These are phyloP conservation scores for Lerema accius DNA, from an alignment of 1,140 invertebrate genomes.

Conservation along the genomic window DNA sequence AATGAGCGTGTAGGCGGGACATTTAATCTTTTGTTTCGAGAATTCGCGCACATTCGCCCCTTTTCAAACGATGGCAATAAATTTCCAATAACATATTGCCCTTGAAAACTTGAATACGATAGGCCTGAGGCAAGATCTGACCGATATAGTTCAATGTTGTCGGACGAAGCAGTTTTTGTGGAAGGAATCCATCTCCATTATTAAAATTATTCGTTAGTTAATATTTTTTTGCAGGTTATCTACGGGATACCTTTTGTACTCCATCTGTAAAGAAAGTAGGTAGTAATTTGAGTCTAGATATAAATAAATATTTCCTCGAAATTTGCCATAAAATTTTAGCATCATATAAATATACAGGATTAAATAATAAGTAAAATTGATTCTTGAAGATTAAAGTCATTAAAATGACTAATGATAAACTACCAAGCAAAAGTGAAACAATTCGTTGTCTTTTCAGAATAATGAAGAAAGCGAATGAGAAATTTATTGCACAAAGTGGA, in stretches of 20 bases:
- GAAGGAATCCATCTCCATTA: no score
- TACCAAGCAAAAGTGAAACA: no score
- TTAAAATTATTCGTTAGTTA: background rate
- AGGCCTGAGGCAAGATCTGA: conserved; percentile 1
- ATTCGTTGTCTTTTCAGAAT: background rate
- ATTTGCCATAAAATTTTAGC: no score
- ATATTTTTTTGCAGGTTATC: background rate
- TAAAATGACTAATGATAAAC: no score
- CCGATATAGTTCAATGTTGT: background rate
- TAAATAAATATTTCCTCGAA: background rate
- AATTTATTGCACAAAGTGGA: conserved; percentile 38
- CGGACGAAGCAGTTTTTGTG: background rate
- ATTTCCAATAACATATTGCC: conserved; percentile 26
- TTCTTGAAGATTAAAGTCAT: no score
- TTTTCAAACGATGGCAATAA: conserved; percentile 24
- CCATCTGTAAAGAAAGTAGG: no score
- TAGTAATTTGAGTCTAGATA: no score
- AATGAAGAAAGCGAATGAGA: conserved; percentile 40
- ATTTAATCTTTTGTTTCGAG: conserved; percentile 19
- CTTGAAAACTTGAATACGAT: conserved; percentile 12
- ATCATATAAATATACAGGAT: no score
- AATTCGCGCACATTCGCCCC: conserved; percentile 20
- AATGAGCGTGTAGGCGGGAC: conserved; percentile 6
- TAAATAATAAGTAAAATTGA: no score
- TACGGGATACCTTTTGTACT: no score